A percentile compares a stretch with the other conserved stretches of the same genome.
Conservation (phyloP, 2,797 vertebrate species). For the Myotis daubentonii region DNA sequence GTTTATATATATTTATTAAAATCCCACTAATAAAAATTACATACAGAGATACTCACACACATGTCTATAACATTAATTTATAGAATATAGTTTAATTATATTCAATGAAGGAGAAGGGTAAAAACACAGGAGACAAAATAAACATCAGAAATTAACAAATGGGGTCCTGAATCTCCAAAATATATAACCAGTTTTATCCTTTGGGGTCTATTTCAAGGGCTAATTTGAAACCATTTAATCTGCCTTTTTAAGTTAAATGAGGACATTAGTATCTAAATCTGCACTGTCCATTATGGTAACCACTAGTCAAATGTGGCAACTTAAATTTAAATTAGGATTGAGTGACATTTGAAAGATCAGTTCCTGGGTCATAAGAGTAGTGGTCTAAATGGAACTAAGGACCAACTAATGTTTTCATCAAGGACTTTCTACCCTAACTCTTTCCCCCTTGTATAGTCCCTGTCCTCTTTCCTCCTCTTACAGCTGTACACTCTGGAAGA, state of each 20-base stretch:
- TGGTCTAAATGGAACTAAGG: not conserved
- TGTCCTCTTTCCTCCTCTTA: not conserved
- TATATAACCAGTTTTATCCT: not conserved
- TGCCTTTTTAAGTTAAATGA: conserved; percentile 41
- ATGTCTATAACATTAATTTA: not conserved
- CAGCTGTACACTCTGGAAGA: not conserved
- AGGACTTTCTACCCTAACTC: not conserved
- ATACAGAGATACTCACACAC: not conserved
- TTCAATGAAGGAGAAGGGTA: not conserved
- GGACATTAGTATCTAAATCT: not conserved
- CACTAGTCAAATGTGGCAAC: conserved; percentile 8
- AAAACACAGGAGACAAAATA: not conserved
- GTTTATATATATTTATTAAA: not conserved
- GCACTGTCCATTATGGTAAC: not conserved
- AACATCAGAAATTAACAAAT: not conserved
- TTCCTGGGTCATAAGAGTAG: not conserved
- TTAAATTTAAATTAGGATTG: conserved; percentile 39
- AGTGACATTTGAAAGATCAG: not conserved
- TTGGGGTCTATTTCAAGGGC: not conserved
- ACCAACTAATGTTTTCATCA: not conserved
- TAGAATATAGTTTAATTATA: not conserved
- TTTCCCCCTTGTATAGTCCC: not conserved
- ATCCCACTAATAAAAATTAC: not conserved
- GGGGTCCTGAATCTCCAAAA: not conserved
- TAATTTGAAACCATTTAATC: conserved; percentile 44